Conservation (phyloP, 2,888 invertebrate genomes). For the Parochlus steinenii region DNA sequence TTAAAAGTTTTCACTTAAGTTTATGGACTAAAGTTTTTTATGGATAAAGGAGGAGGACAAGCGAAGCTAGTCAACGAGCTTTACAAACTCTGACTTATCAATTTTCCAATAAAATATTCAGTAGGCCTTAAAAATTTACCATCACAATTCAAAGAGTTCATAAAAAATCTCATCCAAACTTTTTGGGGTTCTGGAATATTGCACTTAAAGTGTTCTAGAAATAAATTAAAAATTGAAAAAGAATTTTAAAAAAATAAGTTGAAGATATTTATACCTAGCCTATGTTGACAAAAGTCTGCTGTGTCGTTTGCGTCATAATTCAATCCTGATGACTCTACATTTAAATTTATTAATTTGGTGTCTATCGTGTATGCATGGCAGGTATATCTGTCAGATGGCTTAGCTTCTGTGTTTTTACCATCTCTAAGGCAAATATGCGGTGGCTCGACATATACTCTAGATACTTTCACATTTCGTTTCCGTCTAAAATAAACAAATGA, state of each 20-base stretch:
- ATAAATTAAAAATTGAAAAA: constrained; percentile 10
- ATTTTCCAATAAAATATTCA: no score
- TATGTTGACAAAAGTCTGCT: constrained; percentile 49
- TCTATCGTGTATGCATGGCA: constrained; percentile 46
- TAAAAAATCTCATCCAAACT: constrained; percentile 23
- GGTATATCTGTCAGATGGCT: no score
- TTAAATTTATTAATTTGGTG: constrained; percentile 34
- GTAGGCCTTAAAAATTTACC: no score
- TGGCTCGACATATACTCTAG: constrained; percentile 27
- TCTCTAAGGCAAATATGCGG: constrained; percentile 42
- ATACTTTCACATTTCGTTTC: no score
- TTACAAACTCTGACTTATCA: no score
- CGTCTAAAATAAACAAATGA: constrained; percentile 1
- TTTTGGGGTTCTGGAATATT: constrained; percentile 39
- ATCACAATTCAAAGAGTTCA: constrained; percentile 19
- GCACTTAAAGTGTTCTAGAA: constrained; percentile 39
- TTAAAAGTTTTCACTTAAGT: not conserved
- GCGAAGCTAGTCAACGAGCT: no score
- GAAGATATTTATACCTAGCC: constrained; percentile 29
- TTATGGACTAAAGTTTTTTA: no score
- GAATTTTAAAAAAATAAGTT: constrained; percentile 2
- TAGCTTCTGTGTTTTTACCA: constrained; percentile 11
- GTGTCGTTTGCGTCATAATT: constrained; percentile 27
- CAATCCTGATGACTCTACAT: constrained; percentile 36
- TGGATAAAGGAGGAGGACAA: no score